Percentiles rank a stretch among this genome's conserved stretches.
Conservation (phyloP, 2,888 invertebrate genomes). For the Ferdinandea cuprea region DNA sequence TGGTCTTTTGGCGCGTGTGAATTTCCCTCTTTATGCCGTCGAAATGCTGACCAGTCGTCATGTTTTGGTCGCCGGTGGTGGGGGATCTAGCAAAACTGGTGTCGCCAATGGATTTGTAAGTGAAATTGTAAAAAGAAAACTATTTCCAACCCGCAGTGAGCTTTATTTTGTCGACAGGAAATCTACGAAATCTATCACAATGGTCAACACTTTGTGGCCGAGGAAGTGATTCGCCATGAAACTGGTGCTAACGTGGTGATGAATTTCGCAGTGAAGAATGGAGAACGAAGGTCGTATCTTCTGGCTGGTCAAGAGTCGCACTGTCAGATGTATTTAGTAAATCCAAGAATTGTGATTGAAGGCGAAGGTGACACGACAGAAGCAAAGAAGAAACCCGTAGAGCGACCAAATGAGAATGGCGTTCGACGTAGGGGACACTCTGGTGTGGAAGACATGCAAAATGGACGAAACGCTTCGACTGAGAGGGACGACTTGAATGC, state of each 20-base stretch:
- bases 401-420: conserved; percentile 80
- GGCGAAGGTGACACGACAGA: conserved; percentile 77
- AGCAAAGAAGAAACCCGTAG: conserved; percentile 78
- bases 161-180: conserved; percentile 86
- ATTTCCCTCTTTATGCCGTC: conserved; percentile 96
- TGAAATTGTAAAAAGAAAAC: conserved; percentile 76
- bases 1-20: conserved; percentile 92
- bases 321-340: conserved; percentile 92
- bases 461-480: conserved; percentile 77
- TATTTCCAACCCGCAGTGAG: background rate
- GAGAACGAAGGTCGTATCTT: conserved; percentile 89
- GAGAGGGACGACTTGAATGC: conserved; percentile 77
- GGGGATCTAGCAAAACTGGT: conserved; percentile 98
- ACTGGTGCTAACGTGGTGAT: conserved; percentile 95
- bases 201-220: conserved; percentile 91
- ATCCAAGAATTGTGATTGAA: conserved; percentile 85
- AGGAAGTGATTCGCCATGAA: conserved; percentile 94
- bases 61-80: conserved; percentile 98
- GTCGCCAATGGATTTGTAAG: conserved; percentile 98
- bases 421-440: conserved; percentile 78
- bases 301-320: conserved; percentile 96
- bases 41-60: conserved; percentile 96
- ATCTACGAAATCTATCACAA: conserved; percentile 95
- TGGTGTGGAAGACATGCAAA: conserved; percentile 80
- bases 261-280: conserved; percentile 92